Percentiles rank a stretch among this genome's conserved stretches.
These are phyloP conservation scores for Epiblema foenella DNA, from an alignment of 2,888 invertebrate species.

Conservation along the genomic window DNA sequence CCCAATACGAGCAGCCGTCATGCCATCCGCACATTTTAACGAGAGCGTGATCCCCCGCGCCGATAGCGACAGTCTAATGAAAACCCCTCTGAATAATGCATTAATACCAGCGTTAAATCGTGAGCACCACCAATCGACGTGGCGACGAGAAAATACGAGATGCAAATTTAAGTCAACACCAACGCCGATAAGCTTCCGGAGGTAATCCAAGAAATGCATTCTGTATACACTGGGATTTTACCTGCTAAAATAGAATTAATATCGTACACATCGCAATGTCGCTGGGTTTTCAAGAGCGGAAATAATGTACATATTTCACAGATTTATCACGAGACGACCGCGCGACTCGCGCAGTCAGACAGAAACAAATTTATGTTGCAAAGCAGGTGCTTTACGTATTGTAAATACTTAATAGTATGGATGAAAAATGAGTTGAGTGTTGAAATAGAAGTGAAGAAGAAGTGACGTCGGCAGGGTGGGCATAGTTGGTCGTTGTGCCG, in stretches of 20 bases:
- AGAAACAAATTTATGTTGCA: conserved; percentile 58
- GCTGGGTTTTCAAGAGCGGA: conserved; percentile 57
- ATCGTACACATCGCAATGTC: conserved; percentile 53
- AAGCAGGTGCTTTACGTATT: conserved; percentile 52
- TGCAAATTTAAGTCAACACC: conserved; percentile 80
- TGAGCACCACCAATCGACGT: conserved; percentile 79
- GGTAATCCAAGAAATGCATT: conserved; percentile 70
- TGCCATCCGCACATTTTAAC: conserved; percentile 84
- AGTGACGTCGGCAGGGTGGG: conserved; percentile 46
- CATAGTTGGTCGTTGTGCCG: conserved; percentile 58
- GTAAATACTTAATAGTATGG: conserved; percentile 55
- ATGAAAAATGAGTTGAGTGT: conserved; percentile 57
- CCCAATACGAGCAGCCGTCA: conserved; percentile 80
- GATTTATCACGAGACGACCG: conserved; percentile 59
- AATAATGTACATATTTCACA: conserved; percentile 60
- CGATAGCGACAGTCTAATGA: conserved; percentile 82
- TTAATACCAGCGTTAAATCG: conserved; percentile 84
- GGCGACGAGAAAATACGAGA: conserved; percentile 78
- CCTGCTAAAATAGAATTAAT: conserved; percentile 60
- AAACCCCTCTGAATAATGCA: conserved; percentile 84
- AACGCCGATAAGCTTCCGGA: conserved; percentile 75
- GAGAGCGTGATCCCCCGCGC: conserved; percentile 79
- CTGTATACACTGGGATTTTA: conserved; percentile 51
- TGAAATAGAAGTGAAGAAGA: conserved; percentile 48
- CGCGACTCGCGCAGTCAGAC: conserved; percentile 57